Conservation (phyloP, 2,888 invertebrate genomes). For the Serripes groenlandicus region DNA sequence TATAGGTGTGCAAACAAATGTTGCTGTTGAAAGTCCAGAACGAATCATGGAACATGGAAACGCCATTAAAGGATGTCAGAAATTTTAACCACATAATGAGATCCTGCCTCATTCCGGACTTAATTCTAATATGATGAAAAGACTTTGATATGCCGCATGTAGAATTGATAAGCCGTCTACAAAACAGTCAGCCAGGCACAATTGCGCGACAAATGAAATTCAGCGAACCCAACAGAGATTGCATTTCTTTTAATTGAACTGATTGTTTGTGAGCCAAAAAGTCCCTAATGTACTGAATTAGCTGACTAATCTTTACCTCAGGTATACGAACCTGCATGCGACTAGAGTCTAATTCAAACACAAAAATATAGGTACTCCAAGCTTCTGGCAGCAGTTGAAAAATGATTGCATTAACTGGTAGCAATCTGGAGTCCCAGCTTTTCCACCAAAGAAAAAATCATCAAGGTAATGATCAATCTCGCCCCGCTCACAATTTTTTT, state of each 20-base stretch:
- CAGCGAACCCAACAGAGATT: conserved; percentile 31
- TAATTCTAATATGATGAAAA: conserved; percentile 41
- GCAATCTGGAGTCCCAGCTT: not conserved
- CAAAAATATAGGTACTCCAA: conserved; percentile 33
- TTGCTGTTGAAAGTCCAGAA: conserved; percentile 42
- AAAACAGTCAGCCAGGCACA: conserved; percentile 43
- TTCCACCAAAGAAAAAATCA: conserved; percentile 43
- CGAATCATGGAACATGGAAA: conserved; percentile 37
- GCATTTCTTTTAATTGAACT: conserved; percentile 37
- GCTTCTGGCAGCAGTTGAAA: not conserved
- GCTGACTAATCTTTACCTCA: conserved; percentile 17
- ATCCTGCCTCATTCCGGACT: conserved; percentile 22
- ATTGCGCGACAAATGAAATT: conserved; percentile 43
- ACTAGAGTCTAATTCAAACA: conserved; percentile 37
- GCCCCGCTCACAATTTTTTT: not conserved
- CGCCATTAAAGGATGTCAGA: conserved; percentile 18
- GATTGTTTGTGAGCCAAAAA: conserved; percentile 9
- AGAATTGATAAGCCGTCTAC: conserved; percentile 36
- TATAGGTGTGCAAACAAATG: conserved; percentile 40
- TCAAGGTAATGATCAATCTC: conserved; percentile 39
- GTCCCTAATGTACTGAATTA: conserved; percentile 1
- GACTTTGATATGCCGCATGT: conserved; percentile 47
- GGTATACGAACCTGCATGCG: conserved; percentile 41
- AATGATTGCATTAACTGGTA: not conserved
- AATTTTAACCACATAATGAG: conserved; percentile 42